Evolutionary conservation across 2,888 invertebrate species (phyloP).

Genomic region (Malacosoma neustria): DNA sequence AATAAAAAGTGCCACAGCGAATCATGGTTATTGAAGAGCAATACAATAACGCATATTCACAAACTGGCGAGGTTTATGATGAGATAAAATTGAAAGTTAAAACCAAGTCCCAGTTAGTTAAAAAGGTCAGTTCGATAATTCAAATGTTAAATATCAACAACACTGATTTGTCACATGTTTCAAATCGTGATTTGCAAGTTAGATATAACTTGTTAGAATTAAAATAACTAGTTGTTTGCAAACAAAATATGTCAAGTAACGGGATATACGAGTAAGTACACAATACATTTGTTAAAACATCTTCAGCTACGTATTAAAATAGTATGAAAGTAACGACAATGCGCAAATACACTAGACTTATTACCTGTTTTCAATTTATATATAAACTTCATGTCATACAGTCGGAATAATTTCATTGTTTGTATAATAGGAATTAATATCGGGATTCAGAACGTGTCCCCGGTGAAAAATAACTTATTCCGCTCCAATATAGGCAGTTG

Average conservation of each 20-base stretch:
- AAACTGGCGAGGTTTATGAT: too few relatives aligned
- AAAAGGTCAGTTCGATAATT: background rate
- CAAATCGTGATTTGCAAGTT: slow-evolving; percentile 1
- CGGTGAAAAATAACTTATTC: slow-evolving; percentile 22
- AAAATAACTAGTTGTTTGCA: background rate
- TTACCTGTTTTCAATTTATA: too few relatives aligned
- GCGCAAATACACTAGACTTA: too few relatives aligned
- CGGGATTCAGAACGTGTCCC: slow-evolving; percentile 9
- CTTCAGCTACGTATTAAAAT: too few relatives aligned
- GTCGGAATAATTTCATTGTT: slow-evolving; percentile 17
- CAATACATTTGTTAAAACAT: too few relatives aligned
- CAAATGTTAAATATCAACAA: background rate
- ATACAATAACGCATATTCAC: too few relatives aligned
- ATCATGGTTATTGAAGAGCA: too few relatives aligned
- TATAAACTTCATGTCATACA: too few relatives aligned
- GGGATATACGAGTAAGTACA: too few relatives aligned
- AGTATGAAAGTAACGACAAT: too few relatives aligned
- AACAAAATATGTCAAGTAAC: slow-evolving; percentile 5
- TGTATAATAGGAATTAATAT: slow-evolving; percentile 20
- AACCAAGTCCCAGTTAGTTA: background rate
- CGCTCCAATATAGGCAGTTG: slow-evolving; percentile 12
- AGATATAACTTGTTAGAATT: background rate
- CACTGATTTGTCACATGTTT: background rate
- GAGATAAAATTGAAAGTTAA: too few relatives aligned
- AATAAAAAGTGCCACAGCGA: too few relatives aligned